Conservation (phyloP, 1,140 invertebrate species). For the Elysia chlorotica region DNA sequence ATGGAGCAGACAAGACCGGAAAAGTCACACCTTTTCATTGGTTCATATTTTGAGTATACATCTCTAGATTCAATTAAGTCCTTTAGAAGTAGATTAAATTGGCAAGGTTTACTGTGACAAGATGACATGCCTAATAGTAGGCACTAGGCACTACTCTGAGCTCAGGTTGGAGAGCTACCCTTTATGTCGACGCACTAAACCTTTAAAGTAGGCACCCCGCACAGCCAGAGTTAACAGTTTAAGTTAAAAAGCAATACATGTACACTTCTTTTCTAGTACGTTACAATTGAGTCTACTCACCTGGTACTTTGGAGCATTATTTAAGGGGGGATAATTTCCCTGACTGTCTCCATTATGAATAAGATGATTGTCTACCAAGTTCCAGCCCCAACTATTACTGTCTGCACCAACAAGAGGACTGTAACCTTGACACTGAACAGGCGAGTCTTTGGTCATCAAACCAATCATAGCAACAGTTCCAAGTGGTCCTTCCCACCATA, state of each 20-base stretch:
- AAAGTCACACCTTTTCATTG: too few species aligned
- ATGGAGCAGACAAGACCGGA: too few species aligned
- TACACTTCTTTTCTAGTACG: neutral
- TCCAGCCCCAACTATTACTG: constrained; percentile 99
- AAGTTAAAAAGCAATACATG: neutral
- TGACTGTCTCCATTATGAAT: constrained; percentile 95
- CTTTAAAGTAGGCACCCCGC: neutral
- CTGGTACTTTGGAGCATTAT: constrained; percentile 98
- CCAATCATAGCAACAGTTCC: constrained; percentile 68
- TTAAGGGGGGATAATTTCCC: constrained; percentile 92
- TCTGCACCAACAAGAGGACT: constrained; percentile 92
- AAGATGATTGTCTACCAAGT: constrained; percentile 96
- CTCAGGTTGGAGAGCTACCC: neutral
- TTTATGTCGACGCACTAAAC: neutral
- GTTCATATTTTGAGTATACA: too few species aligned
- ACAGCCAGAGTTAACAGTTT: neutral
- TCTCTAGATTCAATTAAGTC: too few species aligned
- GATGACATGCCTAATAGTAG: too few species aligned
- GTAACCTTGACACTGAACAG: constrained; percentile 89
- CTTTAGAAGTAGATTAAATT: too few species aligned
- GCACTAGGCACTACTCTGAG: too few species aligned
- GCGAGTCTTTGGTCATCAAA: constrained; percentile 92
- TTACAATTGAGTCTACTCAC: constrained; percentile 63
- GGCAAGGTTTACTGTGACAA: too few species aligned
- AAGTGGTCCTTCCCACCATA: constrained; percentile 98